phyloP scores from a whole-genome alignment of 2,113 vertebrate species.

The Galemys pyrenaicus region DNA sequence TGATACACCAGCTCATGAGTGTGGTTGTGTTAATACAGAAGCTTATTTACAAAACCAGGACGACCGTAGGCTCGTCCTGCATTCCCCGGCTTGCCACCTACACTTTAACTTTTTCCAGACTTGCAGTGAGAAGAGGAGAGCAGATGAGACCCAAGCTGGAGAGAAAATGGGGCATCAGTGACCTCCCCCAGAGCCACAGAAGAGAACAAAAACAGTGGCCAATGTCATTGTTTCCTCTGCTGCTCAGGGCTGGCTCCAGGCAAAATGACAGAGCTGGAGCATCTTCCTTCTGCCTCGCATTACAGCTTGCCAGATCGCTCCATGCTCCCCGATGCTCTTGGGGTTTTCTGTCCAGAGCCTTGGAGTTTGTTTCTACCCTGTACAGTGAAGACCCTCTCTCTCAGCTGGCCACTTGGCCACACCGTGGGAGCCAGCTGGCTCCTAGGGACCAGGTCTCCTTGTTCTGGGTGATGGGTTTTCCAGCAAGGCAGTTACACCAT shows the following conservation, averaged over 20 bases:
- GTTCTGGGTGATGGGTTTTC: background rate
- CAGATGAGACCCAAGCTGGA: background rate
- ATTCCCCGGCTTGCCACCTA: background rate
- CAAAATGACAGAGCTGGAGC: background rate
- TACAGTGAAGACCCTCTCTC: background rate
- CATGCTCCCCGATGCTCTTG: too few species aligned
- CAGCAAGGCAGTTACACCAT: background rate
- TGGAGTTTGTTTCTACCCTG: background rate
- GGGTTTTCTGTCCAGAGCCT: background rate
- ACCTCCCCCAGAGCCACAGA: background rate
- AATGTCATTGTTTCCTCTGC: background rate
- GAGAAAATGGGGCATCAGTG: background rate
- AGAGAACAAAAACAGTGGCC: background rate
- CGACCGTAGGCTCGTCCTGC: background rate
- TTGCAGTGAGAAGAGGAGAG: background rate
- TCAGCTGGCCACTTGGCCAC: background rate
- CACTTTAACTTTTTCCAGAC: background rate
- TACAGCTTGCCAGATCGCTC: background rate
- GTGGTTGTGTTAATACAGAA: background rate
- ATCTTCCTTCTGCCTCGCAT: fast-evolving
- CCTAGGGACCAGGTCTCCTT: background rate
- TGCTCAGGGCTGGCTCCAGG: background rate
- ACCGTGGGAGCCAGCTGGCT: too few species aligned
- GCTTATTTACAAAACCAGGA: background rate
- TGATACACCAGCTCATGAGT: background rate